phyloP scores from a whole-genome alignment of 2,888 invertebrate species.

The Bombylius discolor region DNA sequence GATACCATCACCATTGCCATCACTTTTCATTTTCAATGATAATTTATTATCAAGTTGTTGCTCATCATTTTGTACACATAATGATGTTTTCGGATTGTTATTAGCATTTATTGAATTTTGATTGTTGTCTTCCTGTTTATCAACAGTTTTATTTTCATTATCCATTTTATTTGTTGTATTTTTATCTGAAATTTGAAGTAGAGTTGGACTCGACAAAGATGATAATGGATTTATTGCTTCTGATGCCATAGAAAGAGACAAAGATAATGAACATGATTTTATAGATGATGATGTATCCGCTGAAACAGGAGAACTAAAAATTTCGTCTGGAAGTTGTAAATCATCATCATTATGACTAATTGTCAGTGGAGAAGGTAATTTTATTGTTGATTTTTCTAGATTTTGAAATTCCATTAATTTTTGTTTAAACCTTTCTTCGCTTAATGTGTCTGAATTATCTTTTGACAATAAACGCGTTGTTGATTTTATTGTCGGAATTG shows the following conservation, averaged over 20 bases:
- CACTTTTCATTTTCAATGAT: too few species aligned
- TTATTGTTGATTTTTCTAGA: neutral
- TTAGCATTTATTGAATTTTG: too few species aligned
- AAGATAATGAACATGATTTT: neutral
- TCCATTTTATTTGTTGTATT: neutral
- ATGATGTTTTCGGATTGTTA: too few species aligned
- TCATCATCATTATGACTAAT: neutral
- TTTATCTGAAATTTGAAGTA: too few species aligned
- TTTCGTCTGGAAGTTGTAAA: constrained; percentile 3
- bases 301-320: neutral
- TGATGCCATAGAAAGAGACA: neutral
- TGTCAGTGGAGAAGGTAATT: neutral
- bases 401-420: constrained; percentile 35
- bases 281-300: neutral
- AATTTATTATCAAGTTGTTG: too few species aligned
- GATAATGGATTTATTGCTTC: neutral
- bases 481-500: constrained; percentile 35
- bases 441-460: constrained; percentile 36
- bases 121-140: neutral
- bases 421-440: constrained; percentile 46
- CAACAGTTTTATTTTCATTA: neutral
- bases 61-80: too few species aligned
- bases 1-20: too few species aligned
- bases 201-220: neutral
- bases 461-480: constrained; percentile 31